These are phyloP conservation scores for Lasaia peninsularis DNA, from an alignment of 1,140 invertebrate genomes.

Conservation along the genomic window DNA sequence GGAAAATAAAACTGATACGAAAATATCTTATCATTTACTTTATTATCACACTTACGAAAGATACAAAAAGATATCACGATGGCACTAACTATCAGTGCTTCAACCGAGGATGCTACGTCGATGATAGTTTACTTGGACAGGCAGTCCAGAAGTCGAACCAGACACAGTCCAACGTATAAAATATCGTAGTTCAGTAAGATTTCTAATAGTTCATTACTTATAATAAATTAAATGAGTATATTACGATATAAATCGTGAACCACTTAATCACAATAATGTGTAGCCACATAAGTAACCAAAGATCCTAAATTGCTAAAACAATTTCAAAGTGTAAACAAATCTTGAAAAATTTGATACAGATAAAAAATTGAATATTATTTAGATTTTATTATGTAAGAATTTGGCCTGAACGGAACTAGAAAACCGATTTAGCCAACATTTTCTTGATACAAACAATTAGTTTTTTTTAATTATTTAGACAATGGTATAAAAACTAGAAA, in stretches of 20 bases:
- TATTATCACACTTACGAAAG: conserved; percentile 75
- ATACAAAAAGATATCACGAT: conserved; percentile 75
- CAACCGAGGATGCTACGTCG: conserved; percentile 43
- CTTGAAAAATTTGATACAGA: too few species aligned
- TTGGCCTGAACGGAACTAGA: too few species aligned
- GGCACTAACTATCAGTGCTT: conserved; percentile 73
- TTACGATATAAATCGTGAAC: background rate
- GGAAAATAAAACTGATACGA: conserved; percentile 29
- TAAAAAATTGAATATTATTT: too few species aligned
- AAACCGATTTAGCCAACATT: too few species aligned
- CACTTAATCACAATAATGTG: background rate
- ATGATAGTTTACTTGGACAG: background rate
- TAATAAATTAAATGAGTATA: conserved; percentile 11
- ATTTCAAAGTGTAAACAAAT: background rate
- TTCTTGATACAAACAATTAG: too few species aligned
- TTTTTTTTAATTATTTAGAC: too few species aligned
- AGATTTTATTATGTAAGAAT: too few species aligned
- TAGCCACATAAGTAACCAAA: too few species aligned
- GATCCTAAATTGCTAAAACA: background rate
- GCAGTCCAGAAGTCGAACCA: background rate
- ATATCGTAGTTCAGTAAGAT: conserved; percentile 11
- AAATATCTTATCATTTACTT: conserved; percentile 64
- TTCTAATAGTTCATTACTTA: conserved; percentile 8
- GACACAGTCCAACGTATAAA: background rate
- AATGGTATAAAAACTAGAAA: background rate